phyloP scores from a whole-genome alignment of 1,140 invertebrate genomes.

The Euborellia annulipes region DNA sequence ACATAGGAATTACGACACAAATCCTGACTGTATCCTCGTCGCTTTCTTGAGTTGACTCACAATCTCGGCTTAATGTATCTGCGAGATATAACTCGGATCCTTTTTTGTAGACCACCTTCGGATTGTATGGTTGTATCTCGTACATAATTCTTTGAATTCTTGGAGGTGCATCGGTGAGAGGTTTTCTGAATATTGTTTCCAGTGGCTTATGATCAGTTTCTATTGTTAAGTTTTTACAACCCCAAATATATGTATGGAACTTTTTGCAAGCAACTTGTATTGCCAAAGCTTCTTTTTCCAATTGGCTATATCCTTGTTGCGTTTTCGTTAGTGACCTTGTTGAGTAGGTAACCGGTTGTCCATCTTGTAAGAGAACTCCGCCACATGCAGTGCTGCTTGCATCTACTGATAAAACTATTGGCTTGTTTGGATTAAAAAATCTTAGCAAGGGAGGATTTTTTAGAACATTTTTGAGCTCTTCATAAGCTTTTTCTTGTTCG shows the following conservation, averaged over 20 bases:
- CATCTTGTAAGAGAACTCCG: constrained; percentile 20
- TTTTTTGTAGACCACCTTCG: constrained; percentile 11
- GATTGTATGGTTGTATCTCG: background rate
- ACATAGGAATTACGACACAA: too few relatives aligned
- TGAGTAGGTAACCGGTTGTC: constrained; percentile 19
- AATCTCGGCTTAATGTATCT: too few relatives aligned
- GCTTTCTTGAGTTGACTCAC: too few relatives aligned
- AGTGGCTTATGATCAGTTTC: constrained; percentile 25
- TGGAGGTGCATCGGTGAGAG: constrained; percentile 17
- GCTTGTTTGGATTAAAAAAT: constrained; percentile 15
- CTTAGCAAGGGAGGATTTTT: constrained; percentile 8
- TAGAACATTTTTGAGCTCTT: constrained; percentile 12
- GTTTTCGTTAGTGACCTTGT: constrained; percentile 14
- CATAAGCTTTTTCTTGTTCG: too few relatives aligned
- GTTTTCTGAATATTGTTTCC: constrained; percentile 20
- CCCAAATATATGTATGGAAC: constrained; percentile 13
- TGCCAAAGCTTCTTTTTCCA: constrained; percentile 21
- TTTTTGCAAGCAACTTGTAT: constrained; percentile 1
- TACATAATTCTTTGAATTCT: constrained; percentile 18
- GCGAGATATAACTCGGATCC: too few relatives aligned
- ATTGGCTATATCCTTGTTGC: constrained; percentile 18
- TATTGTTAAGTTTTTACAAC: constrained; percentile 19
- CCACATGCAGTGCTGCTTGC: constrained; percentile 18
- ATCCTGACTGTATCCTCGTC: too few relatives aligned
- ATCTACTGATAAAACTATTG: constrained; percentile 7